These are phyloP conservation scores for Drosophila pruinosa DNA, from an alignment of 1,140 invertebrate species.

Conservation along the genomic window DNA sequence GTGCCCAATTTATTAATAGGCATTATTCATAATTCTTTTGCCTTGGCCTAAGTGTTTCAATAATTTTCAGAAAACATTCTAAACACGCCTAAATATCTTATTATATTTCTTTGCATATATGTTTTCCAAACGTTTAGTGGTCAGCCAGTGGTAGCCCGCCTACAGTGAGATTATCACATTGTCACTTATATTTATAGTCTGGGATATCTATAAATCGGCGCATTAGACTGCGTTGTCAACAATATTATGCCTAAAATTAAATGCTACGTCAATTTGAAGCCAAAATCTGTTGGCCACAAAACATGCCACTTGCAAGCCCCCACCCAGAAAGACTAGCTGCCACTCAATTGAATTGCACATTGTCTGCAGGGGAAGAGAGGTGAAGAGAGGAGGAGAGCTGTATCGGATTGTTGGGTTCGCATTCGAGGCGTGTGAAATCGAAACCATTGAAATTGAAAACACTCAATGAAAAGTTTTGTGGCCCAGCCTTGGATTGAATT, in stretches of 20 bases:
- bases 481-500: conserved; percentile 68
- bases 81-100: conserved; percentile 12
- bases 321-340: neutral
- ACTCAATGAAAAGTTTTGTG: conserved; percentile 68
- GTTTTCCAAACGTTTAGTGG: conserved; percentile 52
- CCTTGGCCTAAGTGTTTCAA: conserved; percentile 56
- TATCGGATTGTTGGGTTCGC: conserved; percentile 5
- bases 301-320: conserved; percentile 31
- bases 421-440: conserved; percentile 70
- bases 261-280: conserved; percentile 17
- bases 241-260: conserved; percentile 51
- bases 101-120: conserved; percentile 2
- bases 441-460: conserved; percentile 76
- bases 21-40: conserved; percentile 58
- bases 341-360: conserved; percentile 65
- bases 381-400: neutral
- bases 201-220: conserved; percentile 21
- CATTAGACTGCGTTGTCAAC: conserved; percentile 31
- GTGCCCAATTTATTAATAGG: conserved; percentile 37
- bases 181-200: conserved; percentile 19
- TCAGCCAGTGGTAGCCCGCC: conserved; percentile 45
- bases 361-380: conserved; percentile 46
- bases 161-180: conserved; percentile 64
- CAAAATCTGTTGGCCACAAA: conserved; percentile 26
- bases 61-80: conserved; percentile 47